These are phyloP conservation scores for Trichomalopsis sarcophagae DNA, from an alignment of 1,140 invertebrate species.

Conservation along the genomic window DNA sequence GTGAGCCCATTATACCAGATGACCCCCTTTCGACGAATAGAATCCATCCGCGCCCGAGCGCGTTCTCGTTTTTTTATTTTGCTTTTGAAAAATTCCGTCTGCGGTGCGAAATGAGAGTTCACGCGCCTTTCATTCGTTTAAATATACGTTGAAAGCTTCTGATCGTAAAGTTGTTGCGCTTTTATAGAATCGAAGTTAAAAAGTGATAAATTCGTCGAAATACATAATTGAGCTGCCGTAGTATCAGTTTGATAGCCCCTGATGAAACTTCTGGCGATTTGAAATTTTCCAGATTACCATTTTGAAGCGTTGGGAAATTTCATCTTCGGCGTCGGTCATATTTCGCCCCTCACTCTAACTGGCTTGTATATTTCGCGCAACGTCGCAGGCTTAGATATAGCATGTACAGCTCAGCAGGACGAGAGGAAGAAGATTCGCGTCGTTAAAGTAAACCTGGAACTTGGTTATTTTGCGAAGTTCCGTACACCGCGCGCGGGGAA, in stretches of 20 bases:
- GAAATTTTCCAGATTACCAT: not conserved
- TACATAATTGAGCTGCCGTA: not conserved
- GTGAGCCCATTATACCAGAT: not conserved
- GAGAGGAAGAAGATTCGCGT: not conserved
- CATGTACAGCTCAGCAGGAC: too few species aligned
- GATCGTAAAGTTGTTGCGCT: not conserved
- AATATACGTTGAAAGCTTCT: not conserved
- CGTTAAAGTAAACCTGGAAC: not conserved
- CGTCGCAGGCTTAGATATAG: too few species aligned
- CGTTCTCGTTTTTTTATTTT: too few species aligned
- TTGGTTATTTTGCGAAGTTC: conserved; percentile 5
- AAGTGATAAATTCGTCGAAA: not conserved
- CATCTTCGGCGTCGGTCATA: not conserved
- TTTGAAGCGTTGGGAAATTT: not conserved
- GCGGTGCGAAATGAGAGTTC: not conserved
- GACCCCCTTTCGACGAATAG: not conserved
- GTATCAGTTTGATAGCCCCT: not conserved
- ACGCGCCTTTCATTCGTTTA: not conserved
- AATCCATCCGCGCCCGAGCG: not conserved
- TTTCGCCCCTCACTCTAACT: not conserved
- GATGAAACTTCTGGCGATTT: not conserved
- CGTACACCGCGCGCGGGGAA: not conserved
- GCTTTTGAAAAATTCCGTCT: too few species aligned
- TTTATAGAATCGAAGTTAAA: not conserved
- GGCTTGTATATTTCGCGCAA: not conserved